Evolutionary conservation across 2,113 vertebrate genomes (phyloP).

Genomic region (Syngnathus typhle): DNA sequence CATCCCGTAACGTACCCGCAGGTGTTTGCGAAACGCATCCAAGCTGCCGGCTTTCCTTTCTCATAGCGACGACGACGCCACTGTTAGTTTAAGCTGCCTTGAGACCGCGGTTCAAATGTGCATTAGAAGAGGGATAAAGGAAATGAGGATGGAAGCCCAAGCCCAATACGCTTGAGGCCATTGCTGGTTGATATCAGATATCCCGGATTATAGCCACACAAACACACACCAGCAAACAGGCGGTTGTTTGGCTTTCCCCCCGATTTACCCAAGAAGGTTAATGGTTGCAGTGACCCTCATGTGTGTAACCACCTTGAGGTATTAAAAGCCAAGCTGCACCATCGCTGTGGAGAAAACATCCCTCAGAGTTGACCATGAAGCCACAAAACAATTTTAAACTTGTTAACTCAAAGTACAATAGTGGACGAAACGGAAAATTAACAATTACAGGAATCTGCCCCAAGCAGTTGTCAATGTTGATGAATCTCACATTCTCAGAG

Average conservation of each 20-base stretch:
- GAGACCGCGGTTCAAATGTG: constrained; percentile 3
- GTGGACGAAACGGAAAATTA: neutral
- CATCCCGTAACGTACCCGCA: constrained; percentile 27
- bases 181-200: neutral
- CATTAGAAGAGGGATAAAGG: neutral
- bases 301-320: constrained; percentile 45
- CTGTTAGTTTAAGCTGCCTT: constrained; percentile 14
- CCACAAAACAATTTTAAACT: constrained; percentile 35
- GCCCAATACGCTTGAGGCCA: neutral
- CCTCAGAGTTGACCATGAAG: constrained; percentile 29
- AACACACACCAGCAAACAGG: constrained; percentile 1
- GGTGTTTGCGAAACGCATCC: constrained; percentile 33
- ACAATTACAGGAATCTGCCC: neutral
- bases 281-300: constrained; percentile 64
- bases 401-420: constrained; percentile 15
- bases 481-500: no score
- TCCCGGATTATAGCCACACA: neutral
- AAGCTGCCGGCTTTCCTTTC: constrained; percentile 32
- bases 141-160: constrained; percentile 12
- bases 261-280: constrained; percentile 60
- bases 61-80: constrained; percentile 6
- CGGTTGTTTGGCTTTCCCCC: constrained; percentile 15
- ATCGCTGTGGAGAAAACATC: constrained; percentile 12
- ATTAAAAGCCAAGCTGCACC: constrained; percentile 32
- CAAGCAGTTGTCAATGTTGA: no score